These are phyloP conservation scores for Erpornis zantholeuca DNA, from an alignment of 2,113 vertebrate genomes.

Conservation along the genomic window DNA sequence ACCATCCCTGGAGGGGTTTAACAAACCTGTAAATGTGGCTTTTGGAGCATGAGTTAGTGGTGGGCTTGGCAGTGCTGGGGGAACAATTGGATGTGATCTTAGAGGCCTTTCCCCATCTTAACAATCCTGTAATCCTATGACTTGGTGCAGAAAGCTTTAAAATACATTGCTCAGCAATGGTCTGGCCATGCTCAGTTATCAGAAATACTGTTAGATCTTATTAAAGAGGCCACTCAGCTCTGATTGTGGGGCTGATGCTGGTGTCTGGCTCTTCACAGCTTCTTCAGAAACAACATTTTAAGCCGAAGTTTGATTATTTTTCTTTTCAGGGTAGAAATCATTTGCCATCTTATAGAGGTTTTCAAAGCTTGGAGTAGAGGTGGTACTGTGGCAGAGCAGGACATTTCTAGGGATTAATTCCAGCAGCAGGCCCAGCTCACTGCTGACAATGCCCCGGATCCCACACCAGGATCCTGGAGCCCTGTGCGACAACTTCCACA, in stretches of 20 bases:
- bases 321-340: background rate
- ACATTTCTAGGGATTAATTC: background rate
- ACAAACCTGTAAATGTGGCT: accelerated
- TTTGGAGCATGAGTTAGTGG: background rate
- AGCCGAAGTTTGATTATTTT: background rate
- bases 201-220: background rate
- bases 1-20: background rate
- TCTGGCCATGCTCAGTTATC: background rate
- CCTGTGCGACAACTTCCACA: background rate
- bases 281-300: background rate
- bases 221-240: background rate
- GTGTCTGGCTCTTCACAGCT: background rate
- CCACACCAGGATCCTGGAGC: accelerated
- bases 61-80: background rate
- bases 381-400: background rate
- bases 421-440: background rate
- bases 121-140: background rate
- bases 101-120: background rate
- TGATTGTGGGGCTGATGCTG: accelerated
- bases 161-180: background rate
- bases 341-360: background rate
- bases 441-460: accelerated
- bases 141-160: background rate
- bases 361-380: background rate
- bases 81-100: background rate